phyloP scores from a whole-genome alignment of 2,888 invertebrate genomes.

The Aphodius sticticus region DNA sequence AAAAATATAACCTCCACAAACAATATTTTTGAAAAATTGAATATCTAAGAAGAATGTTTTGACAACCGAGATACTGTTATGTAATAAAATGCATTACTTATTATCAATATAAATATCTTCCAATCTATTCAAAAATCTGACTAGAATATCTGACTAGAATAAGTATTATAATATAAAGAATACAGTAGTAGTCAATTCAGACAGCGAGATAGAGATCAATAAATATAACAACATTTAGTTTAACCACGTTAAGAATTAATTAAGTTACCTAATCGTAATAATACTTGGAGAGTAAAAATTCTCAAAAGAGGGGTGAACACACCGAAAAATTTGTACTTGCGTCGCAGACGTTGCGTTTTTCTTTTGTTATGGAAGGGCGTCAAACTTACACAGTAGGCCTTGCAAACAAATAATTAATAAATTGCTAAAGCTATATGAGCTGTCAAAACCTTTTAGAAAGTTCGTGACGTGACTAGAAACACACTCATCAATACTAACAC shows the following conservation, averaged over 20 bases:
- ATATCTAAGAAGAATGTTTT: no score
- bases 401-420: conserved; percentile 7
- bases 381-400: background rate
- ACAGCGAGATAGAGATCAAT: background rate
- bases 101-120: no score
- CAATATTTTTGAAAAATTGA: no score
- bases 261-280: background rate
- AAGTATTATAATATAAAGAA: background rate
- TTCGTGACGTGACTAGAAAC: conserved; percentile 6
- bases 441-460: background rate
- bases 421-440: conserved; percentile 17
- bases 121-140: background rate
- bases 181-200: background rate
- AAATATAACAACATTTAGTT: background rate
- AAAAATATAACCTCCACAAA: no score
- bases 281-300: background rate
- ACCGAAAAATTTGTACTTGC: conserved; percentile 23
- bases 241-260: background rate
- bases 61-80: no score
- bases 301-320: background rate
- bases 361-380: background rate
- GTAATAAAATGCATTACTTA: no score
- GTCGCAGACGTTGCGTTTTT: conserved; percentile 12
- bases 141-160: background rate
- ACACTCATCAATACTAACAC: conserved; percentile 10